Evolutionary conservation across 2,113 vertebrate genomes (phyloP).

Genomic region (Apaloderma vittatum): DNA sequence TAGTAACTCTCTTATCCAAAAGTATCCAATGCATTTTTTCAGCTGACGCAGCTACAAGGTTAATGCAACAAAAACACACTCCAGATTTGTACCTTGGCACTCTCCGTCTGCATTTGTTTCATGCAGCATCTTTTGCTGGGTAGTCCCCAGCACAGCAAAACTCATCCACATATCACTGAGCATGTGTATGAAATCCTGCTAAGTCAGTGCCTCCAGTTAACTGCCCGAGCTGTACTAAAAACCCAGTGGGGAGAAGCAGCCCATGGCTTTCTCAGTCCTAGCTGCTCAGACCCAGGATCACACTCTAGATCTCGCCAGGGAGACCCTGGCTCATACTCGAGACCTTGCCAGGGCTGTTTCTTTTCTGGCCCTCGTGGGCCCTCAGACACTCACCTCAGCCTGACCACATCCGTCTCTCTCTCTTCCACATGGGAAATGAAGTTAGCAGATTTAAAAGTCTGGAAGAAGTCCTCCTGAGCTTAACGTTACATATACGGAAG

Average conservation of each 20-base stretch:
- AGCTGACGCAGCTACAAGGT: background rate
- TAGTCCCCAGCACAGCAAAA: background rate
- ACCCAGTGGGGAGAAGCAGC: background rate
- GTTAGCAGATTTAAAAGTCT: background rate
- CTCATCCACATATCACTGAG: background rate
- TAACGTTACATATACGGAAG: rapidly evolving
- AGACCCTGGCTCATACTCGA: background rate
- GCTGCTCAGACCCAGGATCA: background rate
- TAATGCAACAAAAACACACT: background rate
- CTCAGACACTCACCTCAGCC: background rate
- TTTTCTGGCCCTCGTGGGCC: background rate
- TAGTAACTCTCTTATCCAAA: background rate
- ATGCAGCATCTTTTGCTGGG: background rate
- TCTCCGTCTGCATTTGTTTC: background rate
- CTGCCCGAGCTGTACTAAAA: background rate
- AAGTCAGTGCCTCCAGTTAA: background rate
- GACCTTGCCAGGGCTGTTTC: background rate
- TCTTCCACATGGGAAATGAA: background rate
- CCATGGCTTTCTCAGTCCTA: too few relatives aligned
- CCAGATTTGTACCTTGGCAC: background rate
- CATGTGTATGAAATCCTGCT: background rate
- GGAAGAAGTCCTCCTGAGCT: background rate
- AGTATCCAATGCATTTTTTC: background rate
- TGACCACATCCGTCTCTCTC: background rate
- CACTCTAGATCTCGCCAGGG: background rate